A percentile compares a stretch with the other conserved stretches of the same genome.
Conservation (phyloP, 2,113 vertebrate genomes). For the Apodemus sylvaticus region DNA sequence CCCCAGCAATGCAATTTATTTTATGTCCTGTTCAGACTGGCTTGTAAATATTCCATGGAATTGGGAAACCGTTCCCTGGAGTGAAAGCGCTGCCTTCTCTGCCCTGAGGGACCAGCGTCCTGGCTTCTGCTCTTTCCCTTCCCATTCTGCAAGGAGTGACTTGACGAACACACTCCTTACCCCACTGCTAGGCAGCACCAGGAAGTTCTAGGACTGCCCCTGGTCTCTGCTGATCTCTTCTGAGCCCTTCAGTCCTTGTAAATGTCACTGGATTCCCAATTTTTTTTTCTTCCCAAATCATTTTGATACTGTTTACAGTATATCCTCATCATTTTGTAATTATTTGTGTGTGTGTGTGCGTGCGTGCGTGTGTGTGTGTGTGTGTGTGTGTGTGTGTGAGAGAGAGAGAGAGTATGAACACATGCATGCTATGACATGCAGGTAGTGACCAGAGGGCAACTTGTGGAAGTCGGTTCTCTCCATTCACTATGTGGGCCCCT, state of each 20-base stretch:
- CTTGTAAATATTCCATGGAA: not conserved
- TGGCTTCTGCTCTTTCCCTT: not conserved
- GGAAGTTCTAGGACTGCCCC: not conserved
- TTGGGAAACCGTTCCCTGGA: not conserved
- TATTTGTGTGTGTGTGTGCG: not conserved
- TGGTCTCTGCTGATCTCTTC: accelerated
- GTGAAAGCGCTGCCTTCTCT: not conserved
- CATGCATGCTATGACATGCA: not conserved
- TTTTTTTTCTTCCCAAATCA: not conserved
- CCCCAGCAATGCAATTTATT: accelerated
- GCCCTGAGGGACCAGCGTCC: not conserved
- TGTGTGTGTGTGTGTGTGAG: too few relatives aligned
- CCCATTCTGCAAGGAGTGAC: not conserved
- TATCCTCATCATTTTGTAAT: not conserved
- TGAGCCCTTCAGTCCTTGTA: not conserved
- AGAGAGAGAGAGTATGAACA: too few relatives aligned
- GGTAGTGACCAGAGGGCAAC: not conserved
- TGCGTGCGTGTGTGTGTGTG: not conserved
- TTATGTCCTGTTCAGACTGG: not conserved
- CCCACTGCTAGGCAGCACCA: not conserved
- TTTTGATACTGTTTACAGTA: not conserved
- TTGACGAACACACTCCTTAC: too few relatives aligned
- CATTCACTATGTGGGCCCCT: not conserved
- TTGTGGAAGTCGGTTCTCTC: not conserved
- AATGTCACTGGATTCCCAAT: not conserved